A percentile compares a stretch with the other conserved stretches of the same genome.
These are phyloP conservation scores for Melanotaenia duboulayi DNA, from an alignment of 2,113 vertebrate species.

Conservation along the genomic window DNA sequence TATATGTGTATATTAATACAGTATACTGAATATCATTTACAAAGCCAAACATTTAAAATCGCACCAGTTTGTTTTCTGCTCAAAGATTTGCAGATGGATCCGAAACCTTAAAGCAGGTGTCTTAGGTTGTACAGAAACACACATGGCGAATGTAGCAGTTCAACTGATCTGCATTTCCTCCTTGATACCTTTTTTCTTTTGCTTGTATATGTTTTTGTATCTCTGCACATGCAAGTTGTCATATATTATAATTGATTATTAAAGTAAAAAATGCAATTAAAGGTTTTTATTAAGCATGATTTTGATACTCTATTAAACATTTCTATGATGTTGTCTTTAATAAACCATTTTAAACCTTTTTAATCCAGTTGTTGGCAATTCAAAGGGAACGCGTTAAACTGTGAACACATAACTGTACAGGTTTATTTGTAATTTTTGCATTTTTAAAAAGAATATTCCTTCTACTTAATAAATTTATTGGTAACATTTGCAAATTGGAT, in stretches of 20 bases:
- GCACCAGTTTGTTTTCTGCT: constrained; percentile 8
- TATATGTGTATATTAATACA: constrained; percentile 7
- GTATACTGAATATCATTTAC: constrained; percentile 47
- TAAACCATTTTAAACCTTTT: constrained; percentile 82
- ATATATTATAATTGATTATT: constrained; percentile 89
- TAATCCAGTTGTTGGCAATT: constrained; percentile 86
- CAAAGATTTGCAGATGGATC: constrained; percentile 42
- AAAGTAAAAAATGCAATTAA: constrained; percentile 88
- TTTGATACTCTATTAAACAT: constrained; percentile 86
- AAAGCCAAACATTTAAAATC: constrained; percentile 52
- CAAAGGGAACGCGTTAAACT: constrained; percentile 94
- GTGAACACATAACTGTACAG: constrained; percentile 95
- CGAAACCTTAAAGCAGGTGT: constrained; percentile 28
- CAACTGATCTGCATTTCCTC: constrained; percentile 61
- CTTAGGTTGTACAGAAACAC: constrained; percentile 8
- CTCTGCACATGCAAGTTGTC: constrained; percentile 75
- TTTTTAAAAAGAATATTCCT: constrained; percentile 84
- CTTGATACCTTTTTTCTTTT: constrained; percentile 48
- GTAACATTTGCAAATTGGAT: constrained; percentile 61
- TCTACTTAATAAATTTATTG: constrained; percentile 90
- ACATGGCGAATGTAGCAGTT: constrained; percentile 68
- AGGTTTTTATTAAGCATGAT: constrained; percentile 89
- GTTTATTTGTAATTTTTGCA: constrained; percentile 83
- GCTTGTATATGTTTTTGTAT: constrained; percentile 70
- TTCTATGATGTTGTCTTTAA: constrained; percentile 89